A percentile compares a stretch with the other conserved stretches of the same genome.
Evolutionary conservation across 2,797 vertebrate species (phyloP).

Genomic region (Gephyroberyx darwinii): DNA sequence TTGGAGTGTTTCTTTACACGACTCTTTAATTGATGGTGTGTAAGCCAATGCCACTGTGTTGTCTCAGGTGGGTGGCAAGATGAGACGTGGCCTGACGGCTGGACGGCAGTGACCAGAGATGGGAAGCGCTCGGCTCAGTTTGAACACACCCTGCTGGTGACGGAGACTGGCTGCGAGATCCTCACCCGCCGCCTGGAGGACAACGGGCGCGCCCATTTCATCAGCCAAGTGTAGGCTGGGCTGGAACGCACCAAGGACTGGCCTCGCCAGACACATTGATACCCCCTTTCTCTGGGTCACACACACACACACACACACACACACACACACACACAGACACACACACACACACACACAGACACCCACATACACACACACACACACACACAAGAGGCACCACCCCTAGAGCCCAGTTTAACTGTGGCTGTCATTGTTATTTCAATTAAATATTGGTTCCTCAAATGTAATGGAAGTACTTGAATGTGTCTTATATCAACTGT

Average conservation of each 20-base stretch:
- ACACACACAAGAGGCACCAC: conserved; percentile 45
- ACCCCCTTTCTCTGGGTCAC: conserved; percentile 42
- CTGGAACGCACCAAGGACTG: conserved; percentile 53
- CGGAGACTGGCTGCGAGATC: conserved; percentile 95
- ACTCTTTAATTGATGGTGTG: conserved; percentile 42
- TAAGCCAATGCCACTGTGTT: conserved; percentile 13
- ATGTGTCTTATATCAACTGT: conserved; percentile 75
- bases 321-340: conserved; percentile 1
- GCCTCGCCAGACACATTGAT: conserved; percentile 54
- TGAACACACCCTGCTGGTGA: conserved; percentile 97
- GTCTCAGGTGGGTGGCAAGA: conserved; percentile 96
- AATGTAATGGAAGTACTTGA: conserved; percentile 79
- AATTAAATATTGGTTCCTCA: conserved; percentile 70
- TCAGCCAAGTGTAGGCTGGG: conserved; percentile 86
- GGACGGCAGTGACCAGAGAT: conserved; percentile 96
- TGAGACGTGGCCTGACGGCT: conserved; percentile 98
- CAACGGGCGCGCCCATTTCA: conserved; percentile 90
- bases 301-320: conserved; percentile 22
- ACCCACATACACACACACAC: conserved; percentile 14
- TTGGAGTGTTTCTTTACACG: conserved; percentile 3
- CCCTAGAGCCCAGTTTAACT: not conserved
- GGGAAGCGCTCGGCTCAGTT: conserved; percentile 98
- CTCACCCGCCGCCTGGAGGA: conserved; percentile 91
- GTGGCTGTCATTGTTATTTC: conserved; percentile 55
- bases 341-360: conserved; percentile 13